Base-by-base conservation (phyloP, 2,888 invertebrate species). In the Tiphia femorata region DNA sequence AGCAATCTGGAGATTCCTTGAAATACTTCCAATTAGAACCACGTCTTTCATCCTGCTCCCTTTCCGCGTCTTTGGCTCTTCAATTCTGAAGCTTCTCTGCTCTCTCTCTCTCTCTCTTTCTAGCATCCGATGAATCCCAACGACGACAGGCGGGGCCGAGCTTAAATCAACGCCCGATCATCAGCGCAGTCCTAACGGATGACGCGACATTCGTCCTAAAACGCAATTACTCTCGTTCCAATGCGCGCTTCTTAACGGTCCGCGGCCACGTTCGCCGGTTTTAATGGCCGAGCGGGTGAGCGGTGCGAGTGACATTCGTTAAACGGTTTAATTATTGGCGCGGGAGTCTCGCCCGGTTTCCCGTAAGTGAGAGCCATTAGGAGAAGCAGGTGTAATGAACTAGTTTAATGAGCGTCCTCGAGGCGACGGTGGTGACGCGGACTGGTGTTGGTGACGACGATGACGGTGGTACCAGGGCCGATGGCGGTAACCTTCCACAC, bases 371-470 rank as follows among this genome's bases (percentile, higher is more conserved):
- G 57, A 50, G 47, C 54, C 67, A 66, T 67, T 67, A 64, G 56
- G 47, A 46, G 55, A 49, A 59, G 54, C 67, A 64, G 57, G 60
- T 65, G 67, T 71, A 74, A 73, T 67, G 68, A 73, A 74, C 64
- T 64, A 61, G 58, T 67, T 72, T 73, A 70, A 75, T 62, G 72
- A 73, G 61, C 58, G 55, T 51, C 58, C 56, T 43, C 40, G 19
- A 21, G 38, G 49, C 50, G 44, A 30, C n/a, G 40, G 5, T 37
- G 10, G 21, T 14, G 14, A 4, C 14, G 20, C 40, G 20, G 12
- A 6, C 19, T 12, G 23, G 12, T 12, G 10, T 1, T 2, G 12
- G 7, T 3, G 17, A 17, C 20, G 8, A 17, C 19, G 21, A 7
- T 12, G 21, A 21, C 40, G n/a, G 14, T 37, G 25, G 8, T 8